Conservation (phyloP, 2,888 invertebrate genomes). For the Gari tellinella region DNA sequence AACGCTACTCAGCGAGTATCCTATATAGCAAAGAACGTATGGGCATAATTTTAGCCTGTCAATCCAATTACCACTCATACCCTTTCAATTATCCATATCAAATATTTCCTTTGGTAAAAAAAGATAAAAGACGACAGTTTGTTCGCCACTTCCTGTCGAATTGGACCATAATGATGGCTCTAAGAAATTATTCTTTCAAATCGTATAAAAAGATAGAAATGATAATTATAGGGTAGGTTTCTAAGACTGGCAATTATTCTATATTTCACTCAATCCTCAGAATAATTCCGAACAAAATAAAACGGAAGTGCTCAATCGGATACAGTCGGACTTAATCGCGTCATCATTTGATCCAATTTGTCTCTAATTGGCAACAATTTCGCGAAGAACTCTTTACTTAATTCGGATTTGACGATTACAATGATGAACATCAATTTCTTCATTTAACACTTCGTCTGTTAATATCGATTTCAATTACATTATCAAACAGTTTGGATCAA, state of each 20-base stretch:
- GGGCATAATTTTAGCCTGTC: too few relatives aligned
- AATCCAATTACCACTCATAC: constrained; percentile 12
- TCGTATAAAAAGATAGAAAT: constrained; percentile 54
- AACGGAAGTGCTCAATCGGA: constrained; percentile 45
- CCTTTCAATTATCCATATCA: constrained; percentile 22
- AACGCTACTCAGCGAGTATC: too few relatives aligned
- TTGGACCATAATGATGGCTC: constrained; percentile 45
- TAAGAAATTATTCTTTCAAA: constrained; percentile 52
- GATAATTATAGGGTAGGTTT: constrained; percentile 52
- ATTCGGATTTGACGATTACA: background rate
- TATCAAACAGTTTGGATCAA: too few relatives aligned
- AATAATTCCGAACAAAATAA: constrained; percentile 46
- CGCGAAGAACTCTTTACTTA: background rate
- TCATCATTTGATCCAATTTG: constrained; percentile 36
- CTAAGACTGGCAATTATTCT: constrained; percentile 51
- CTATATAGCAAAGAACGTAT: too few relatives aligned
- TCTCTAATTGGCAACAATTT: constrained; percentile 29
- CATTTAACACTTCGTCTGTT: too few relatives aligned
- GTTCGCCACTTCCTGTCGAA: constrained; percentile 54
- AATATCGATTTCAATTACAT: too few relatives aligned
- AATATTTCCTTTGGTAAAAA: constrained; percentile 15
- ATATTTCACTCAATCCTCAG: constrained; percentile 49
- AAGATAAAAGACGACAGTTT: constrained; percentile 21
- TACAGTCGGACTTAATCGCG: constrained; percentile 37
- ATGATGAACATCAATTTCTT: too few relatives aligned